Evolutionary conservation across 1,140 invertebrate genomes (phyloP), one percentile per base, ranked within the genome.

Genomic region (Zaprionus africanus): DNA sequence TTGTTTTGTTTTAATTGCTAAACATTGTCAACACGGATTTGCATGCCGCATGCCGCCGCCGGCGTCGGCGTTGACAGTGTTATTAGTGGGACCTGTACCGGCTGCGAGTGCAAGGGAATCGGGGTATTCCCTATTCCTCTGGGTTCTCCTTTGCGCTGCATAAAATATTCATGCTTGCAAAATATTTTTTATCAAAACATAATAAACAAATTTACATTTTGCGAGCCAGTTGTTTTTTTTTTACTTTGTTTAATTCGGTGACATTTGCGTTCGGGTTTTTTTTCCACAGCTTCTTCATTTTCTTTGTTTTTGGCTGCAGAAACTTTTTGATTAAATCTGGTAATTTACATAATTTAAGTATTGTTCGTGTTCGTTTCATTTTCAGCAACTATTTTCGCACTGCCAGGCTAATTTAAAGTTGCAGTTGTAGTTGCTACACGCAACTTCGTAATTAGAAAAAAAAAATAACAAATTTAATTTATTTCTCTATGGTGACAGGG

Each of bases 11-110:
- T 86, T 86, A 66, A 68, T 84, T 86, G 82, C 82, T 82, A 82
- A 86, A 86, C 79, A 82, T 86, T 86, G 82, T 86, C 82, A 86
- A 86, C 83, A 86, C 79, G 79, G 82, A 86, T 86, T 86, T 87
- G 82, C 72, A 79, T 86, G 56, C n/a, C n/a, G 82, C 41, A 9
- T 15, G 7, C n/a, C n/a, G 41, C 41, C 41, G 57, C 61, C 59
- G 63, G 22, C 67, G 77, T 56, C 64, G 17, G 46, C 36, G 41
- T 74, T 86, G 82, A 86, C 83, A 86, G 76, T 70, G 72, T 87
- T 87, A 86, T 86, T 86, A 86, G 82, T 86, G 73, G 71, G 54
- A 65, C 49, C 70, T 53, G 64, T 66, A 58, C 56, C 49, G 75
- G 75, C 49, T 34, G 49, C 63, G 43, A 62, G 38, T 77, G 56